Percentiles rank a stretch among this genome's conserved stretches.
Conservation (phyloP, 2,113 vertebrate genomes). For the Pteruthius melanotis region DNA sequence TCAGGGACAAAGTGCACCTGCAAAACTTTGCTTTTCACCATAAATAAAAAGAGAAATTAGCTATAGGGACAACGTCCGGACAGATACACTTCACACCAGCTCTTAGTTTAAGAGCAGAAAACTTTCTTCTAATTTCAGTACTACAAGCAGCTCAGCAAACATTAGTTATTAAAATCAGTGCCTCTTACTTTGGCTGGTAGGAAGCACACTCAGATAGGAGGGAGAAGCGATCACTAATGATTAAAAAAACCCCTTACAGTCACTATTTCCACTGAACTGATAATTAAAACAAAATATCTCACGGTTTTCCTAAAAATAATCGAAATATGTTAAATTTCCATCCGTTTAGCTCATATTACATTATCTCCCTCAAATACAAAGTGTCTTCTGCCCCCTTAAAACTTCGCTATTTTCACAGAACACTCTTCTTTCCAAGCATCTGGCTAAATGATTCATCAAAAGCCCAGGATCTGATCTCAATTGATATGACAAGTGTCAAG, state of each 20-base stretch:
- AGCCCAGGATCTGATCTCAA: not conserved
- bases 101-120: not conserved
- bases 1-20: not conserved
- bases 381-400: not conserved
- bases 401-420: not conserved
- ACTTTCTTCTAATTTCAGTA: not conserved
- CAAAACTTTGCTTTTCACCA: not conserved
- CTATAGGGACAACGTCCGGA: not conserved
- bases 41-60: not conserved
- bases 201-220: not conserved
- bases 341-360: fast-evolving
- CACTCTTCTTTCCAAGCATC: not conserved
- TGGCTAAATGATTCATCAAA: constrained; percentile 21
- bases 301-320: not conserved
- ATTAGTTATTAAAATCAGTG: not conserved
- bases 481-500: not conserved
- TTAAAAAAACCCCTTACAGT: not conserved
- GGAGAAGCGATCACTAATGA: not conserved
- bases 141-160: not conserved
- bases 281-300: not conserved
- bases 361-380: not conserved
- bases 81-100: not conserved
- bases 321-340: not conserved
- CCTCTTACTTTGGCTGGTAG: not conserved
- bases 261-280: not conserved